These are phyloP conservation scores for Cyprinella venusta DNA, from an alignment of 2,797 vertebrate species.

Conservation along the genomic window DNA sequence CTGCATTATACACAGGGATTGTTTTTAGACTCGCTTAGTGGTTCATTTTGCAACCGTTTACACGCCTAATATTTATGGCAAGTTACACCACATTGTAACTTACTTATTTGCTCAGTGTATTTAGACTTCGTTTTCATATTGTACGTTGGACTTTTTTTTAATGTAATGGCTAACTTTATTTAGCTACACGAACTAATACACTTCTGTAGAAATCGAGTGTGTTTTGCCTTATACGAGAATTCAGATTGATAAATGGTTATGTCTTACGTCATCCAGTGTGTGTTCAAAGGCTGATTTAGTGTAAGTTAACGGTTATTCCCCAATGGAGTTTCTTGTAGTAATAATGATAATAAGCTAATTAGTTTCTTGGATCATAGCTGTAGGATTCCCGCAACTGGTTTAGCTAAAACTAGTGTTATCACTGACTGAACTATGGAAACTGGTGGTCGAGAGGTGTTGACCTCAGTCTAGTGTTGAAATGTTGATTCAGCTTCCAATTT, in stretches of 20 bases:
- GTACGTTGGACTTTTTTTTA: neutral
- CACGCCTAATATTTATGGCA: neutral
- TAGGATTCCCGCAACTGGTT: neutral
- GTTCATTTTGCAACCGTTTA: conserved; percentile 4
- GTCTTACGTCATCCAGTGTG: neutral
- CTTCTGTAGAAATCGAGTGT: neutral
- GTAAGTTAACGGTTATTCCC: neutral
- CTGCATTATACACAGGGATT: neutral
- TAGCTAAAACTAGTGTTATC: neutral
- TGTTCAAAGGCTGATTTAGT: neutral
- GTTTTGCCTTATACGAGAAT: neutral
- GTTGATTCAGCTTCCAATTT: conserved; percentile 7
- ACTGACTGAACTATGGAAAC: conserved; percentile 4
- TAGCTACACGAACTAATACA: neutral
- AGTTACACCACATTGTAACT: neutral
- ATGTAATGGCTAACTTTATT: neutral
- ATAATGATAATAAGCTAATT: neutral
- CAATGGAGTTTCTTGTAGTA: neutral
- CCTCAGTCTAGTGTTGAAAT: no score
- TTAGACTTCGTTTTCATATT: neutral
- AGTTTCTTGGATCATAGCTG: neutral
- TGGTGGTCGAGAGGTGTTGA: conserved; percentile 3
- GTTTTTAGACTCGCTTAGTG: neutral
- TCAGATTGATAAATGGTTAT: neutral
- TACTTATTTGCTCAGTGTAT: neutral